These are phyloP conservation scores for Pelobates fuscus DNA, from an alignment of 2,113 vertebrate species.

Conservation along the genomic window DNA sequence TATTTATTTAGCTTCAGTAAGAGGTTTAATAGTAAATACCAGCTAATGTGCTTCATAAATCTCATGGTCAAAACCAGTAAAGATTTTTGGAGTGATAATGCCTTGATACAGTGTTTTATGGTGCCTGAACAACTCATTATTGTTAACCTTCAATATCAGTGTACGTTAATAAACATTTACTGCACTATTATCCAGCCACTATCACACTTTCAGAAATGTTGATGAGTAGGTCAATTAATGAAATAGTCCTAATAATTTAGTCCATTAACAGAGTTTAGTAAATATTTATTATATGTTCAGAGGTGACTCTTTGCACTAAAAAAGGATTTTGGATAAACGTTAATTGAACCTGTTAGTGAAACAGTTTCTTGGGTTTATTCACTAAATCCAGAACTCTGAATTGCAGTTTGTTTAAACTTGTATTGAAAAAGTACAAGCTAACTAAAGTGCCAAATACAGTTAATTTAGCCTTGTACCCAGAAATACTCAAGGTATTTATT, in stretches of 20 bases:
- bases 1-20: constrained; percentile 24
- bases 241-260: not conserved
- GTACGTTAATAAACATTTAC: constrained; percentile 22
- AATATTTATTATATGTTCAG: not conserved
- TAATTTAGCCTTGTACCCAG: too few relatives aligned
- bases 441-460: too few relatives aligned
- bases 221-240: not conserved
- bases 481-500: too few relatives aligned
- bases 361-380: too few relatives aligned
- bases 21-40: constrained; percentile 30
- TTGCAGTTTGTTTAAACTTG: too few relatives aligned
- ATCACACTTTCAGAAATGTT: not conserved
- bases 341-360: too few relatives aligned
- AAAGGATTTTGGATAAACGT: not conserved
- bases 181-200: not conserved
- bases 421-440: too few relatives aligned
- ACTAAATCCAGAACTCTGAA: too few relatives aligned
- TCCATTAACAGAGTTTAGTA: not conserved
- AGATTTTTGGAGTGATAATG: constrained; percentile 22
- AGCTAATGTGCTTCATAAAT: constrained; percentile 22
- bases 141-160: constrained; percentile 15
- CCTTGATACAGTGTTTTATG: not conserved
- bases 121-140: not conserved
- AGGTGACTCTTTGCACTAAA: not conserved
- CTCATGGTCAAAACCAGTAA: not conserved